Base-by-base conservation (phyloP, 2,888 invertebrate genomes). In the Synanthedon myopaeformis region DNA sequence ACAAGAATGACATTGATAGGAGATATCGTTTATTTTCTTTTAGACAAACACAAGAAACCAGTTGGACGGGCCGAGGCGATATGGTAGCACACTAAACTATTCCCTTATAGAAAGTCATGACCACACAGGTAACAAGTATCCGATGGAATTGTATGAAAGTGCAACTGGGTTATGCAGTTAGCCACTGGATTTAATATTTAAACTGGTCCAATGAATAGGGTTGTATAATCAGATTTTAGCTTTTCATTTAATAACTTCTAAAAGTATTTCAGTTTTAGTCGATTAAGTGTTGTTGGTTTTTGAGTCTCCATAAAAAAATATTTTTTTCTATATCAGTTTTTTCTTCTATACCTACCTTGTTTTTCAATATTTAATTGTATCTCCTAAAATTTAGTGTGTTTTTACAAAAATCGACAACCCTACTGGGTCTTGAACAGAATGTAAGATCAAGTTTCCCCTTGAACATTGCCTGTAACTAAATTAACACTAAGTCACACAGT, bases 61-160 rank as follows among this genome's bases (percentile, higher is more conserved):
- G 61, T 63, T 49, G 28, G 49, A 51, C 61, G 6, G 48, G 57
- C 61, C 58, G 59, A 59, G 51, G 52, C 49, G 35, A 56, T 56
- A 55, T 60, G 45, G 45, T 45, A 54, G 61, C 63, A 60, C 53
- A 63, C 62, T 63, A 60, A 61, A 62, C 63, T 57, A 59, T 58
- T 59, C 58, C 12, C 28, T 41, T 45, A 35, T 62, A 60, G 62
- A 62, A 62, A 62, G 65, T 56, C 8, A 45, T 55, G 45, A 45
- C 45, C 45, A 45, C 45, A 45, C 12, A 45, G 56, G 54, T 54
- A 49, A 54, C 56, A 60, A 52, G 58, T 58, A 54, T 57, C 19
- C 54, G 52, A 52, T 55, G 55, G 48, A 52, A 57, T 48, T 54
- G 14, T 55, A 54, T 49, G 54, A 49, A 57, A 62, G 60, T 62